Evolutionary conservation across 2,113 vertebrate genomes (phyloP).

Genomic region (Myiozetetes cayanensis): DNA sequence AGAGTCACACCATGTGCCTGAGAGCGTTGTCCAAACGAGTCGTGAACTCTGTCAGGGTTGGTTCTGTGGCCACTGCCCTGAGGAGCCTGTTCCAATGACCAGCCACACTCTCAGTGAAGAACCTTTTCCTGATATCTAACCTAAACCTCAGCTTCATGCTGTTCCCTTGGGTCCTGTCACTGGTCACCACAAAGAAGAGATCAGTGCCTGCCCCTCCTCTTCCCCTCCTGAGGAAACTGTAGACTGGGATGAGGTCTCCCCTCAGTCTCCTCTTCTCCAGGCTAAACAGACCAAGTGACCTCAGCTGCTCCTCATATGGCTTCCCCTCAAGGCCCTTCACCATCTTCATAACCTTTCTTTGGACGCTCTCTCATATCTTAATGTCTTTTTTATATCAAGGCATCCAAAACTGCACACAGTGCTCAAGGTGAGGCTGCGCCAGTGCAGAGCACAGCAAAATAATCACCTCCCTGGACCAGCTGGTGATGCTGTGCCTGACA

Average conservation of each 20-base stretch:
- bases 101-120: neutral
- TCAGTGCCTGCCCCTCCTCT: neutral
- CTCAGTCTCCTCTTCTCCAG: neutral
- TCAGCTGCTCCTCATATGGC: rapidly evolving
- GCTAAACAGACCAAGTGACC: neutral
- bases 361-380: neutral
- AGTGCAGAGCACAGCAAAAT: neutral
- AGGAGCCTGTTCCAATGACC: neutral
- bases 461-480: neutral
- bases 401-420: neutral
- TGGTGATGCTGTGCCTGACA: neutral
- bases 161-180: neutral
- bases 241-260: neutral
- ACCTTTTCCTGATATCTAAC: neutral
- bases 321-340: neutral
- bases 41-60: neutral
- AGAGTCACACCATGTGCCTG: neutral
- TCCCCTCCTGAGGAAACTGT: neutral
- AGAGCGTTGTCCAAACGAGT: neutral
- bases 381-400: neutral
- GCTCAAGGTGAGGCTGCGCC: rapidly evolving
- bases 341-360: neutral
- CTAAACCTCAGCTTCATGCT: neutral
- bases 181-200: neutral
- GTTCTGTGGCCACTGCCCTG: neutral